Conservation (phyloP, 2,888 invertebrate species). For the Pinctada fucata region DNA sequence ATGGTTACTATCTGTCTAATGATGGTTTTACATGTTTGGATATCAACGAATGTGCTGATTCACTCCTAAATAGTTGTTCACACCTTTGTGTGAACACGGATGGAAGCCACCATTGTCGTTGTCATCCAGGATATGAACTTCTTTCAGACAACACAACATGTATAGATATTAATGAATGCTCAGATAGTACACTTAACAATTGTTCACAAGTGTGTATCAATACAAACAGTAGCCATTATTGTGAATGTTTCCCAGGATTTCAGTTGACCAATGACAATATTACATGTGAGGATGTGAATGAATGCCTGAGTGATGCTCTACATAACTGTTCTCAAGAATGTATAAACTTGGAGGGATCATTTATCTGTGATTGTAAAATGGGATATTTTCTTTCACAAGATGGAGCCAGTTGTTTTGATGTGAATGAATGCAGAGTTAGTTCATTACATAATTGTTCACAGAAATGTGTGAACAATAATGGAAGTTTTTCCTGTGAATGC, state of each 20-base stretch:
- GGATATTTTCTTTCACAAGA: conserved; percentile 7
- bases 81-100: conserved; percentile 9
- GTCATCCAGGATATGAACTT: conserved; percentile 9
- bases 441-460: conserved; percentile 14
- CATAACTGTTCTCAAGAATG: conserved; percentile 28
- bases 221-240: conserved; percentile 10
- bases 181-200: neutral
- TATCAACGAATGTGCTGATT: conserved; percentile 19
- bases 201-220: conserved; percentile 22
- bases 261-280: neutral
- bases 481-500: conserved; percentile 23
- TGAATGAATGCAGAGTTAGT: conserved; percentile 13
- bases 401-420: conserved; percentile 12
- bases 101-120: conserved; percentile 8
- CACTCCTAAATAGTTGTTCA: neutral
- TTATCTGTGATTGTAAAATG: conserved; percentile 16
- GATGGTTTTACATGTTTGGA: conserved; percentile 11
- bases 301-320: conserved; percentile 6
- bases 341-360: conserved; percentile 18
- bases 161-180: conserved; percentile 18
- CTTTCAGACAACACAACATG: neutral
- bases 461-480: conserved; percentile 16
- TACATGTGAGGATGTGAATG: conserved; percentile 25
- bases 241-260: conserved; percentile 21
- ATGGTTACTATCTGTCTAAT: neutral